Percentiles rank a stretch among this genome's conserved stretches.
Conservation (phyloP, 2,888 invertebrate genomes). For the Sympetrum striolatum region DNA sequence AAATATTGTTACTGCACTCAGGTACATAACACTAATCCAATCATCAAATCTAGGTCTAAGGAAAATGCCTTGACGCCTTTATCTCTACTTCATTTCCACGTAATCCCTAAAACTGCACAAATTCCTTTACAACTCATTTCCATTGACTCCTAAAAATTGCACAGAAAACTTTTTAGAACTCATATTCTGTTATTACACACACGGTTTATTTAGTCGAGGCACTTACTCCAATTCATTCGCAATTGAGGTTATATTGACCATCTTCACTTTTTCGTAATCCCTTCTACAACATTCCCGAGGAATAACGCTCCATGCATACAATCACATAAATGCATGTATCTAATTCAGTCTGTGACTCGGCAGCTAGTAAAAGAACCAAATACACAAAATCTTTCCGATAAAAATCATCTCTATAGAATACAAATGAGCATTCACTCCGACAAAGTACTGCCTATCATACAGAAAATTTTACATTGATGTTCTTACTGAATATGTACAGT, state of each 20-base stretch:
- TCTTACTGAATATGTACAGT: slow-evolving; percentile 2
- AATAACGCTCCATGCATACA: slow-evolving; percentile 5
- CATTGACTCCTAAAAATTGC: slow-evolving; percentile 16
- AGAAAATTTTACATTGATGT: slow-evolving; percentile 21
- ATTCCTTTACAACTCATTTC: slow-evolving; percentile 13
- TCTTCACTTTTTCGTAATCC: background rate
- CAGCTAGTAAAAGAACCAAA: slow-evolving; percentile 17
- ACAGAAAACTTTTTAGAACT: slow-evolving; percentile 24
- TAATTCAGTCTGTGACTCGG: slow-evolving; percentile 29
- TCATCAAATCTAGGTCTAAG: slow-evolving; percentile 25
- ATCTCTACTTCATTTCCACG: slow-evolving; percentile 10
- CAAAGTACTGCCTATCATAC: slow-evolving; percentile 2
- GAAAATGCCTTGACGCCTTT: slow-evolving; percentile 11
- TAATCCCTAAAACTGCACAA: slow-evolving; percentile 4
- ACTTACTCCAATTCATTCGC: slow-evolving; percentile 34
- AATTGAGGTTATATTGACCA: slow-evolving; percentile 18
- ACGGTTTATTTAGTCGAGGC: slow-evolving; percentile 36
- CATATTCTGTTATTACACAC: slow-evolving; percentile 16
- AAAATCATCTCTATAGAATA: background rate
- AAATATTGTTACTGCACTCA: slow-evolving; percentile 42
- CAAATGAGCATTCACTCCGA: slow-evolving; percentile 10
- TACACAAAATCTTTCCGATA: background rate
- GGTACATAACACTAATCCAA: slow-evolving; percentile 34
- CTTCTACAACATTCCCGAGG: background rate
- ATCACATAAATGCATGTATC: background rate